Base-by-base conservation (phyloP, 2,797 vertebrate genomes). In the Phyllotis vaccarum region DNA sequence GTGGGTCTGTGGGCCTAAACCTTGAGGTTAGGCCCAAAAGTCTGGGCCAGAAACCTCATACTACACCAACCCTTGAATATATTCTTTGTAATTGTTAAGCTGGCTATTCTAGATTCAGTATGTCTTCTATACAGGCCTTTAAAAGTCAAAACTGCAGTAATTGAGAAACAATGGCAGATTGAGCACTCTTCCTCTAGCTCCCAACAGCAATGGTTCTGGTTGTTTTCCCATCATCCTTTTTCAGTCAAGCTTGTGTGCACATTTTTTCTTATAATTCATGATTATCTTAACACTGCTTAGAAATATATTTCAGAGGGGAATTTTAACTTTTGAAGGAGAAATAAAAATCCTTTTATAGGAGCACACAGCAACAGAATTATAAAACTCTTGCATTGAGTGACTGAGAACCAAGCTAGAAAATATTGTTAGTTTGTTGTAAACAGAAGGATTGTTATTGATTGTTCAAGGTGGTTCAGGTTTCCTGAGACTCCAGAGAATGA, bases 371-470 rank as follows among this genome's bases (percentile, higher is more conserved):
- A 86, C 91, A 62, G 34, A 89, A 79, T 49, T 31, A 2, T 82
- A 82, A 93, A 91, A 93, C 62, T 54, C 74, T 95, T 93, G 27
- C 86, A 94, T 82, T 34, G n/a, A 91, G 66, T 70, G 66, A 86
- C 40, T 83, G 21, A 92, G 82, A 91, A 90, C 72, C 94, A 90
- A 91, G 81, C 52, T 95, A 81, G 93, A 86, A 91, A 89, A 89
- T 75, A 87, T 68, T 76, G 64, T 75, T 14, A 62, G 6, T 66
- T 54, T 89, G 22, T 74, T 89, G 13, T 89, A 66, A 91, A 94
- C 95, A 95, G 72, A 72, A 90, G n/a, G n/a, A 74, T 40, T 96
- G 81, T 96, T 93, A 86, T 76, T 81, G 88, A 88, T 91, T 92
- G 79, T 46, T 96, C 58, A 80, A 3, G 64, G 52, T 75, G 37